Evolutionary conservation across 2,113 vertebrate species (phyloP), one percentile per base, ranked within the genome.

Genomic region (Willisornis vidua): DNA sequence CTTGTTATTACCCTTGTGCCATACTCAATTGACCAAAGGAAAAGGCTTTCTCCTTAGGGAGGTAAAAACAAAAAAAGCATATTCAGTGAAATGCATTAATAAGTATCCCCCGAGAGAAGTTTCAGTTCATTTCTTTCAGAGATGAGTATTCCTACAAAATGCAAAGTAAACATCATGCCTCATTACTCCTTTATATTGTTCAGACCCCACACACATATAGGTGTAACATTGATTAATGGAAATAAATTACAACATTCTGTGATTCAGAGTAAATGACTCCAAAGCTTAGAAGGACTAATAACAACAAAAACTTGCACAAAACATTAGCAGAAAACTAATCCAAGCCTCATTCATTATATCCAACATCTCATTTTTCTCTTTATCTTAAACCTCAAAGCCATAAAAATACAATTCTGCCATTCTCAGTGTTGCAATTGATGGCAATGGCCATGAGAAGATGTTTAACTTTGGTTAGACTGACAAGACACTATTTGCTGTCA

Each of bases 91-190:
- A 97, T n/a, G 59, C 49, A 74, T 91, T 97, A 91, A 79, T 82
- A 96, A 95, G 58, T 74, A 31, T 37, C 94, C 39, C 76, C 63
- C 3, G 16, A 93, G 76, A 96, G 68, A 97, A 91, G 90, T 70
- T 97, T 92, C 93, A 92, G 81, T 88, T 95, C 93, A 97, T 97
- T 98, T 97, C 97, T 89, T 90, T 62, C 75, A 92, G 91, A 94
- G 54, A 97, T 92, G 84, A 97, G 71, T 72, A 86, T 73, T 95
- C 51, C 85, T 63, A 81, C 89, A 76, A 89, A 97, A 95, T 48
- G 16, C 71, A 90, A 80, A 97, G 86, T 95, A 97, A 97, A 98
- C 96, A 95, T 19, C 89, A 93, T 23, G 91, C 94, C 86, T 96
- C 97, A 96, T 97, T 97, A 90, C 74, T n/a, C 41, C 18, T 65